Conservation (phyloP, 2,888 invertebrate genomes). For the Electrophaes corylata region DNA sequence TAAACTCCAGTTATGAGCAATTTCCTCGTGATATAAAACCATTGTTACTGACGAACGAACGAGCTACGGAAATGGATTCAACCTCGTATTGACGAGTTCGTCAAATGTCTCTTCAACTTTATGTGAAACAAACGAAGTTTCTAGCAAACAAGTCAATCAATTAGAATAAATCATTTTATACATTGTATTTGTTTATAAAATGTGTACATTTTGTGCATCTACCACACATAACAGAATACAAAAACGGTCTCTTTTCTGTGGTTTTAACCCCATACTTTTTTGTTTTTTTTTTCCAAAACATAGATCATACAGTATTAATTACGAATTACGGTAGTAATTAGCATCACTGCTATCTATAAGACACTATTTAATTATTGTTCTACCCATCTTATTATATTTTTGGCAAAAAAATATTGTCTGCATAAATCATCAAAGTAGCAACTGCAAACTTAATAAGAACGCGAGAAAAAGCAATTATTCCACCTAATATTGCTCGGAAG, state of each 20-base stretch:
- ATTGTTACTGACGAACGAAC: constrained; percentile 38
- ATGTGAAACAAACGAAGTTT: background rate
- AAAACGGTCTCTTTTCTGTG: no score
- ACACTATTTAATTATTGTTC: no score
- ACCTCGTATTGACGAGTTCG: constrained; percentile 20
- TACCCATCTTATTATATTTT: background rate
- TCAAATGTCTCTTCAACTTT: constrained; percentile 14
- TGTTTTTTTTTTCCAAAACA: no score
- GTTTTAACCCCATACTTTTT: no score
- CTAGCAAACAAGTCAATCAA: background rate
- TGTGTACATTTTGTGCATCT: no score
- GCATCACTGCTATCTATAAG: no score
- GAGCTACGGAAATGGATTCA: constrained; percentile 40
- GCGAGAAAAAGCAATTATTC: background rate
- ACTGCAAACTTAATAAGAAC: constrained; percentile 1
- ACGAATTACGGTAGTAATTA: no score
- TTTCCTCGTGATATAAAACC: constrained; percentile 40
- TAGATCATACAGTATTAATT: no score
- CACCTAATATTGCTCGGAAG: background rate
- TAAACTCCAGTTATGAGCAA: constrained; percentile 39
- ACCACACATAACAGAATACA: no score
- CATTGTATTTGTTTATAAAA: background rate
- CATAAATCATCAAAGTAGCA: constrained; percentile 2
- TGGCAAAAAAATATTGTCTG: background rate
- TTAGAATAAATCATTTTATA: background rate